A percentile compares a stretch with the other conserved stretches of the same genome.
These are phyloP conservation scores for Podarcis lilfordi DNA, from an alignment of 2,797 vertebrate species.

Conservation along the genomic window DNA sequence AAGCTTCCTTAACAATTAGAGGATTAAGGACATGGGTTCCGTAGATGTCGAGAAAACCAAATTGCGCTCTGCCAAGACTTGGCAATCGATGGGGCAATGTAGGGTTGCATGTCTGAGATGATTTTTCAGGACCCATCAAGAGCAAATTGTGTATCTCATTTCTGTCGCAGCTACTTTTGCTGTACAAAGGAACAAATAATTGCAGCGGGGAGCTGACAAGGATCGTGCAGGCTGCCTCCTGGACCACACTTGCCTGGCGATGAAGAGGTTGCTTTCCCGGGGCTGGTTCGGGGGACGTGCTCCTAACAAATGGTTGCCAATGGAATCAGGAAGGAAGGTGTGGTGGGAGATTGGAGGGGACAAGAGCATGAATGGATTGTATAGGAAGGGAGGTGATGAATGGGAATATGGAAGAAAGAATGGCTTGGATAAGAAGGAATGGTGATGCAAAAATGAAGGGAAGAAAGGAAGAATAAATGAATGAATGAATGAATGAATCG, in stretches of 20 bases:
- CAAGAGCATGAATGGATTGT: not conserved
- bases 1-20: not conserved
- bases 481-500: not conserved
- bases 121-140: conserved; percentile 51
- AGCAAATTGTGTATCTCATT: conserved; percentile 41
- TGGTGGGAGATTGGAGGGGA: not conserved
- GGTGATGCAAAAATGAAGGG: not conserved
- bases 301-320: not conserved
- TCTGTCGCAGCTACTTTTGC: conserved; percentile 54
- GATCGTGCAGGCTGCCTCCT: not conserved
- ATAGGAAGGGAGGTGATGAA: not conserved
- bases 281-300: accelerated
- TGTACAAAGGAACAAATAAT: conserved; percentile 42
- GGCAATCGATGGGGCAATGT: conserved; percentile 7
- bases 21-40: conserved; percentile 43
- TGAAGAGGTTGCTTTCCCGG: not conserved
- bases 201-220: not conserved
- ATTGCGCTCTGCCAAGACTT: conserved; percentile 36
- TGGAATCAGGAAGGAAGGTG: not conserved
- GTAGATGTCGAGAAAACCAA: conserved; percentile 36
- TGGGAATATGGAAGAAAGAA: not conserved
- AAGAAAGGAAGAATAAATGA: not conserved
- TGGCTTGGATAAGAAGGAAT: not conserved
- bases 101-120: not conserved
- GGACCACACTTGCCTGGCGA: accelerated